A percentile compares a stretch with the other conserved stretches of the same genome.
These are phyloP conservation scores for Hestina assimilis DNA, from an alignment of 1,140 invertebrate species.

Conservation along the genomic window DNA sequence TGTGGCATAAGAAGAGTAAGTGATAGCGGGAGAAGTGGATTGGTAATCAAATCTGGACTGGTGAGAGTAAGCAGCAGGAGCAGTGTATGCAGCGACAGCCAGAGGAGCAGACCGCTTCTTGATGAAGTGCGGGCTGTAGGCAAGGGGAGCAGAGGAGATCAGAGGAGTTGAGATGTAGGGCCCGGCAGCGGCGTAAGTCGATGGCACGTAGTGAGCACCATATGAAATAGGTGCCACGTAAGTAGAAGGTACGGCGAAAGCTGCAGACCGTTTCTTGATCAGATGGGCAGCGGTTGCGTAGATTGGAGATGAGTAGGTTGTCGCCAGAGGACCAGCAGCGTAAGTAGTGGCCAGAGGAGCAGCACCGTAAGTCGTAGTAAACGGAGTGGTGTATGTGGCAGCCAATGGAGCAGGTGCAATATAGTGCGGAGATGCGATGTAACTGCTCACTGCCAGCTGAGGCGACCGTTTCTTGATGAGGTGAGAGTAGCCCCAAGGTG, in stretches of 20 bases:
- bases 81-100: conserved; percentile 35
- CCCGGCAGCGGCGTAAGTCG: conserved; percentile 37
- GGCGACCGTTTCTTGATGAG: conserved; percentile 57
- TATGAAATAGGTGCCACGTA: conserved; percentile 31
- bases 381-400: neutral
- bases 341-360: conserved; percentile 31
- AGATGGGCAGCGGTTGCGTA: conserved; percentile 32
- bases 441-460: conserved; percentile 27
- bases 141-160: neutral
- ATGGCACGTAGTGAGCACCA: conserved; percentile 22
- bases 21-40: neutral
- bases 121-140: conserved; percentile 42
- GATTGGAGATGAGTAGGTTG: conserved; percentile 1
- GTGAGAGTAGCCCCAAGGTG: conserved; percentile 31
- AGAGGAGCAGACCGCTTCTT: conserved; percentile 57
- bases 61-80: conserved; percentile 37
- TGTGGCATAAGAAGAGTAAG: neutral
- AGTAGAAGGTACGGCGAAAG: conserved; percentile 20
- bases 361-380: conserved; percentile 8
- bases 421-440: conserved; percentile 33
- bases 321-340: conserved; percentile 20
- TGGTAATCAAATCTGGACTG: conserved; percentile 43
- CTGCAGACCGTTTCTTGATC: conserved; percentile 48
- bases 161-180: neutral
- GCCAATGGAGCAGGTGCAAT: neutral